Evolutionary conservation across 2,888 invertebrate genomes (phyloP).

Genomic region (Lasiommata megera): DNA sequence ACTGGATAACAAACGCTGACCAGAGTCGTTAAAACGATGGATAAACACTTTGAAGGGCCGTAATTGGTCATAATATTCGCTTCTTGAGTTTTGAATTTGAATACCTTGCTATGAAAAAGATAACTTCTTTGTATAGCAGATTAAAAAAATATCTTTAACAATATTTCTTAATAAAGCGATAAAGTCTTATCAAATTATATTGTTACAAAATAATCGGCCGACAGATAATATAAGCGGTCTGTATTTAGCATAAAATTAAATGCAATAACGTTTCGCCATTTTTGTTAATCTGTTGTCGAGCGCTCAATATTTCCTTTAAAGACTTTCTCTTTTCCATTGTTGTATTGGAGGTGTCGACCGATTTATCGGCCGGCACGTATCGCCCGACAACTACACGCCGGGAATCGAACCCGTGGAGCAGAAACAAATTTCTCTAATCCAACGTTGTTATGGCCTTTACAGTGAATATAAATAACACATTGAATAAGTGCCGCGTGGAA

Average conservation of each 20-base stretch:
- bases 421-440: conserved; percentile 50
- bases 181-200: too few relatives aligned
- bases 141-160: too few relatives aligned
- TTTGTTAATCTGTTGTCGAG: conserved; percentile 42
- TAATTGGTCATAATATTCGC: too few relatives aligned
- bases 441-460: conserved; percentile 7
- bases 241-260: conserved; percentile 3
- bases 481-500: background rate
- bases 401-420: conserved; percentile 64
- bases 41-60: too few relatives aligned
- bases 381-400: conserved; percentile 62
- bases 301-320: conserved; percentile 55
- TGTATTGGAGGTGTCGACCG: conserved; percentile 66
- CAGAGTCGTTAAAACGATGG: too few relatives aligned
- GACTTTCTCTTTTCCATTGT: conserved; percentile 76
- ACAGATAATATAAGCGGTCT: background rate
- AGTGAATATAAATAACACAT: background rate
- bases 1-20: too few relatives aligned
- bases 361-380: conserved; percentile 66
- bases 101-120: too few relatives aligned
- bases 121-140: too few relatives aligned
- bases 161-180: too few relatives aligned
- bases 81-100: too few relatives aligned
- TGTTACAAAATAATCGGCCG: too few relatives aligned
- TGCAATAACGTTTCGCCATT: conserved; percentile 27